phyloP scores from a whole-genome alignment of 2,888 invertebrate species.

The Spicauda simplicius region DNA sequence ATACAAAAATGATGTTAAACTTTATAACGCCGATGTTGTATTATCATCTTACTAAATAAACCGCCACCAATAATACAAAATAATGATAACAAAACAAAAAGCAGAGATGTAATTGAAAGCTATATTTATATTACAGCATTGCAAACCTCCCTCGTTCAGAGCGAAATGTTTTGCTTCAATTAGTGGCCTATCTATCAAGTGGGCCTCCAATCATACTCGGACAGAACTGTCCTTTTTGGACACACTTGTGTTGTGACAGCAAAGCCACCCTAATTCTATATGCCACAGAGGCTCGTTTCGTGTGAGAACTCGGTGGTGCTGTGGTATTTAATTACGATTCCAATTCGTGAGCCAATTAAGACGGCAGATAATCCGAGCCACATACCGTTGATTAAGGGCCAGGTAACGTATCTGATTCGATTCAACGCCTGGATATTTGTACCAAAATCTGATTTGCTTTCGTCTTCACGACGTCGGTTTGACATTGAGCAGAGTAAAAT shows the following conservation, averaged over 20 bases:
- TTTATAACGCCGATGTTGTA: too few relatives aligned
- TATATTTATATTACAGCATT: not conserved
- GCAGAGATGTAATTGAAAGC: not conserved
- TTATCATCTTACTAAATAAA: too few relatives aligned
- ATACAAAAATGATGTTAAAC: too few relatives aligned
- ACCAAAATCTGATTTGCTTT: too few relatives aligned
- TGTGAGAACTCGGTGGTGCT: not conserved
- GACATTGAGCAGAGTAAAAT: too few relatives aligned
- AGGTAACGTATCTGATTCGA: constrained; percentile 15
- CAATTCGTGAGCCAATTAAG: constrained; percentile 41
- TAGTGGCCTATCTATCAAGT: constrained; percentile 14
- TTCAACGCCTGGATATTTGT: not conserved
- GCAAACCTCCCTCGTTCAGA: not conserved
- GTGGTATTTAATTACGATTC: constrained; percentile 40
- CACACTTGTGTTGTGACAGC: not conserved
- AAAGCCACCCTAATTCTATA: not conserved
- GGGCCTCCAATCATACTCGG: constrained; percentile 4
- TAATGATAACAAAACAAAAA: not conserved
- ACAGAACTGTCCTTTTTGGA: not conserved
- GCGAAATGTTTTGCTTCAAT: constrained; percentile 10
- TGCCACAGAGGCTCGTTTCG: constrained; percentile 9
- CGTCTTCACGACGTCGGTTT: too few relatives aligned
- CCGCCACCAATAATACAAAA: not conserved
- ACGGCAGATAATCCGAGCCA: constrained; percentile 29
- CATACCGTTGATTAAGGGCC: constrained; percentile 27